Evolutionary conservation across 2,888 invertebrate species (phyloP).

Genomic region (Helicoverpa assulta): DNA sequence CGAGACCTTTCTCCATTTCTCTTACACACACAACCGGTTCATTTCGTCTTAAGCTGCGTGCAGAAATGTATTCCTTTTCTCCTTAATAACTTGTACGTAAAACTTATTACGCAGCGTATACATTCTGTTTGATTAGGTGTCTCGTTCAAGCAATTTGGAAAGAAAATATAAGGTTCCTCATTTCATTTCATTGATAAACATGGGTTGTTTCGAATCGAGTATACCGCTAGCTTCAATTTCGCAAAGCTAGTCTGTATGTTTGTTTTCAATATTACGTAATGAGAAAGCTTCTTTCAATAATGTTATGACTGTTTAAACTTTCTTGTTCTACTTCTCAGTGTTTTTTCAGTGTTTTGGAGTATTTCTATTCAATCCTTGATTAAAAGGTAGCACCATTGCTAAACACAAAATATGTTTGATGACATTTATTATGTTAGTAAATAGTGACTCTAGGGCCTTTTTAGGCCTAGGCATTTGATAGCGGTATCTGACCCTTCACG

Average conservation of each 20-base stretch:
- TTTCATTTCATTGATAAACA: constrained; percentile 56
- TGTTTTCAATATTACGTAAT: constrained; percentile 9
- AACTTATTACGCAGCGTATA: constrained; percentile 43
- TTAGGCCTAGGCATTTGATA: neutral
- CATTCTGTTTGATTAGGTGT: constrained; percentile 60
- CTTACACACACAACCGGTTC: constrained; percentile 29
- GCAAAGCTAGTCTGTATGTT: constrained; percentile 8
- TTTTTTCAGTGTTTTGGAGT: neutral
- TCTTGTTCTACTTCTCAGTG: neutral
- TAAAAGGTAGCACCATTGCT: neutral
- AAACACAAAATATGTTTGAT: neutral
- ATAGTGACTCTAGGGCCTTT: neutral
- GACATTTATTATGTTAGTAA: too few relatives aligned
- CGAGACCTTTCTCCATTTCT: constrained; percentile 5
- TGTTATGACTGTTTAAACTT: neutral
- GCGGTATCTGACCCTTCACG: neutral
- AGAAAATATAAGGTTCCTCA: constrained; percentile 47
- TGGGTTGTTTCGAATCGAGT: constrained; percentile 22
- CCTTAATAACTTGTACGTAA: constrained; percentile 41
- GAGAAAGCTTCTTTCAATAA: neutral
- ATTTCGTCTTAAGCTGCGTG: constrained; percentile 33
- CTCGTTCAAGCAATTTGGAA: constrained; percentile 51
- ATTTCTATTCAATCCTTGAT: neutral
- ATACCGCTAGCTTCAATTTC: constrained; percentile 12
- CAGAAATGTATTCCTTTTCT: constrained; percentile 36